phyloP scores from a whole-genome alignment of 2,113 vertebrate species.

The Kryptolebias marmoratus region DNA sequence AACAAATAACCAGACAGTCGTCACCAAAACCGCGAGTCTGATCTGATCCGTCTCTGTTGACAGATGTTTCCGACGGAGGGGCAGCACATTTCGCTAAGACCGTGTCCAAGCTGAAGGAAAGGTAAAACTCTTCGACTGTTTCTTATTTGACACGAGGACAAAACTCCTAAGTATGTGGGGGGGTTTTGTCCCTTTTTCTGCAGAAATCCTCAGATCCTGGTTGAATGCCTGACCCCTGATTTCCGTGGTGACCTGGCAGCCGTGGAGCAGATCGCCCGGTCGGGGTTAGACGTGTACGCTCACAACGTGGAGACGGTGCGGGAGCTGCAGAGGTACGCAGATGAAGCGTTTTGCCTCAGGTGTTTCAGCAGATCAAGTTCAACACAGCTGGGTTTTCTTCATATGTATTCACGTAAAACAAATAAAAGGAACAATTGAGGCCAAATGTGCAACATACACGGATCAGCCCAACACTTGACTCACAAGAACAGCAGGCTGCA shows the following conservation, averaged over 20 bases:
- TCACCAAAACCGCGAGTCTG: no score
- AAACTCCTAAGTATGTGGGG: neutral
- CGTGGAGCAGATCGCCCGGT: conserved; percentile 87
- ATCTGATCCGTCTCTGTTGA: neutral
- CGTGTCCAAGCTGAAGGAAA: conserved; percentile 89
- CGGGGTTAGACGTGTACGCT: conserved; percentile 94
- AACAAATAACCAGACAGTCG: no score
- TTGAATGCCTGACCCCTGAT: conserved; percentile 97
- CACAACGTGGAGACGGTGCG: conserved; percentile 97
- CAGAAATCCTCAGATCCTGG: conserved; percentile 88
- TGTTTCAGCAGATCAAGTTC: neutral
- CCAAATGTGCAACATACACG: no score
- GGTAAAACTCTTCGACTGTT: conserved; percentile 72
- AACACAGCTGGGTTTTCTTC: no score
- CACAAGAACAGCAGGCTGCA: no score
- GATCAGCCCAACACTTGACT: no score
- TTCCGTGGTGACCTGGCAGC: conserved; percentile 91
- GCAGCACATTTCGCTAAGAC: conserved; percentile 93
- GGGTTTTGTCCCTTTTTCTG: neutral
- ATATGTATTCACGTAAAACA: no score
- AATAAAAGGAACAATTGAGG: no score
- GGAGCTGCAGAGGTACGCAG: conserved; percentile 87
- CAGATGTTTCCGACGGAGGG: conserved; percentile 93
- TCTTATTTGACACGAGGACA: neutral
- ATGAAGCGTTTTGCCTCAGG: neutral